A percentile compares a stretch with the other conserved stretches of the same genome.
Conservation (phyloP, 2,888 invertebrate species). For the Lissocephala sabroskyi region DNA sequence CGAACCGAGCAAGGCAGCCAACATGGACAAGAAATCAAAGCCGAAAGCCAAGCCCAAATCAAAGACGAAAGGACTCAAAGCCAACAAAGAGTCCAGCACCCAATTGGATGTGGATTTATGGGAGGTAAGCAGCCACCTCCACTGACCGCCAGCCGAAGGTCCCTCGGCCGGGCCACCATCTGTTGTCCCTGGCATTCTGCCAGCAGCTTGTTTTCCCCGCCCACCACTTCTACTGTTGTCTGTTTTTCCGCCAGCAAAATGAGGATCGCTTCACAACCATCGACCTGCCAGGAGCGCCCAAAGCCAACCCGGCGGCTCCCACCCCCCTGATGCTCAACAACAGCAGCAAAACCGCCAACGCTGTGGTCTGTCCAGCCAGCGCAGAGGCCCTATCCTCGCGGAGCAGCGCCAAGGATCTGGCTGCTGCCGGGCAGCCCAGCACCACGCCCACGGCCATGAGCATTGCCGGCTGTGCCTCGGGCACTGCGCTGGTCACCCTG, state of each 20-base stretch:
- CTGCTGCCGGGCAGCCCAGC: conserved; percentile 27
- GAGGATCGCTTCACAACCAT: conserved; percentile 60
- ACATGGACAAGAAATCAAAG: conserved; percentile 58
- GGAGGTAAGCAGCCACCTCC: conserved; percentile 69
- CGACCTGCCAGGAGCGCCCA: conserved; percentile 35
- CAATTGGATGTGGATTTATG: conserved; percentile 68
- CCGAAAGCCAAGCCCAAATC: conserved; percentile 60
- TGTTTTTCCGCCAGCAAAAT: conserved; percentile 61
- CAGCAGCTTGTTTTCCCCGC: conserved; percentile 14
- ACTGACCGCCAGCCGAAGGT: too few relatives aligned
- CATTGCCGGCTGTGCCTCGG: conserved; percentile 66
- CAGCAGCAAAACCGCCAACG: background rate
- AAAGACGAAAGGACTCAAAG: conserved; percentile 58
- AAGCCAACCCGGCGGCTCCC: too few relatives aligned
- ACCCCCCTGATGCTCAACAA: background rate
- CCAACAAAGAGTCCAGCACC: conserved; percentile 68
- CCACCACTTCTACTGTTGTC: too few relatives aligned
- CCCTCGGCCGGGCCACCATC: background rate
- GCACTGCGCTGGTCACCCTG: conserved; percentile 62
- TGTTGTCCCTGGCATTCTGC: conserved; percentile 29
- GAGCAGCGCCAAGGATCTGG: conserved; percentile 13
- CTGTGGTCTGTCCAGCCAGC: conserved; percentile 38
- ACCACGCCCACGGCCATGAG: conserved; percentile 53
- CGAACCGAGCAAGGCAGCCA: conserved; percentile 22
- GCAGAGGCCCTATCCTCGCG: conserved; percentile 31